These are phyloP conservation scores for Penaeus vannamei DNA, from an alignment of 1,140 invertebrate genomes.

Conservation along the genomic window DNA sequence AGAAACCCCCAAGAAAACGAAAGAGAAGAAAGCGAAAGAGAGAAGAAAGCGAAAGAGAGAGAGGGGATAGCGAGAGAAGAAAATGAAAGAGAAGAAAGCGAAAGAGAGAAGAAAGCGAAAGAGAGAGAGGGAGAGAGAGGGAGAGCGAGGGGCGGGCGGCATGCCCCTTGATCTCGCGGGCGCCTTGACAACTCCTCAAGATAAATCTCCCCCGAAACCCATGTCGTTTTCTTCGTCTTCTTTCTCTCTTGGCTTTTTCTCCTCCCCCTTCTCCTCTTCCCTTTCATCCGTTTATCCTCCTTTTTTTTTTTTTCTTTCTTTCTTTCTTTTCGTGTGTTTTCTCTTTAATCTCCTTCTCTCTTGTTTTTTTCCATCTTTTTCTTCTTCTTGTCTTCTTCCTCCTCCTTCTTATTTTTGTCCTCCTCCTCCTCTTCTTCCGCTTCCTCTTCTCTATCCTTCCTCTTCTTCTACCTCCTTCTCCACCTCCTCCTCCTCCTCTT, in stretches of 20 bases:
- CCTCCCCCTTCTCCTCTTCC: not conserved
- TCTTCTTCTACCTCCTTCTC: not conserved
- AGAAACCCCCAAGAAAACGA: not conserved
- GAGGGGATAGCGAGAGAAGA: not conserved
- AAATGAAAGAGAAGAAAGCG: not conserved
- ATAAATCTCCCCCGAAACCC: too few relatives aligned
- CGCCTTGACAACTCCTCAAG: too few relatives aligned
- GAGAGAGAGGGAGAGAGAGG: not conserved
- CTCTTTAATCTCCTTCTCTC: not conserved
- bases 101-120: not conserved
- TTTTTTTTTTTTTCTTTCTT: not conserved
- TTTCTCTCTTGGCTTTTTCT: not conserved
- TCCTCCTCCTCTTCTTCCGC: not conserved
- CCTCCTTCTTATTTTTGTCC: not conserved
- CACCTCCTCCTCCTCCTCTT: not conserved
- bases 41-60: too few relatives aligned
- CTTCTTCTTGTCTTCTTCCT: not conserved
- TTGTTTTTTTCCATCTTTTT: not conserved
- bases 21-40: not conserved
- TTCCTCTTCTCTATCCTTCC: not conserved
- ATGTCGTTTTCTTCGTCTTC: not conserved
- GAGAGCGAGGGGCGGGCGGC: too few relatives aligned
- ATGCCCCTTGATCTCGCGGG: too few relatives aligned
- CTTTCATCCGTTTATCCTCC: not conserved
- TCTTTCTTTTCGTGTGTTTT: not conserved